Evolutionary conservation across 2,888 invertebrate genomes (phyloP), one percentile per base, ranked within the genome.

Genomic region (Oxyteleia sp.): DNA sequence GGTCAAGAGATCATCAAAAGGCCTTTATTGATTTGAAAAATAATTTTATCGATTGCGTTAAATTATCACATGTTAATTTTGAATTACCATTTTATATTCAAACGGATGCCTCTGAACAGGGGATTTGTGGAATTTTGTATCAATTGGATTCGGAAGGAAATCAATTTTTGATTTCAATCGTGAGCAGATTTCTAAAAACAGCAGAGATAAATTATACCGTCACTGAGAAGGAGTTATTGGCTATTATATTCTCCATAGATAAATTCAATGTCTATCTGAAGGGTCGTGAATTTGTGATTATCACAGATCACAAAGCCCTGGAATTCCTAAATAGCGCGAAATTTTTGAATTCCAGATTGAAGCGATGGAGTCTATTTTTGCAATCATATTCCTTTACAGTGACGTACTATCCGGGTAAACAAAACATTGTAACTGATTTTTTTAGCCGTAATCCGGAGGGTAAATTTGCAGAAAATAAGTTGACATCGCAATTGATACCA

Each of bases 131-230:
- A 1, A 11, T 59, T n/a, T 20, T 59, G 11, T 59, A 59, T 11
- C 59, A 59, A 11, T n/a, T 59, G 0, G 59, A 59, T 41, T 1
- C 4, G 2, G 43, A 35, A 4, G 41, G 41, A n/a, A 4, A 59
- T 38, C 59, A 59, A 23, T 23, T 2, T 20, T 1, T 59, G 1
- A 43, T 41, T 3, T 59, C 38, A 7, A 4, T 59, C 2, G 11
- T 59, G 2, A 38, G n/a, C n/a, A n/a, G n/a, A n/a, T n/a, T n/a
- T n/a, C n/a, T n/a, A n/a, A n/a, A n/a, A n/a, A n/a, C n/a, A 7
- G 59, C 43, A 8, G 59, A 59, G 20, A 7, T 41, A 7, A 59
- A 59, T 26, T 59, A 59, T 13, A n/a, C n/a, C n/a, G n/a, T n/a
- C n/a, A n/a, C n/a, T n/a, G n/a, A n/a, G n/a, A n/a, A n/a, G n/a